Conservation (phyloP, 2,888 invertebrate genomes). For the Leptinotarsa haldemani region DNA sequence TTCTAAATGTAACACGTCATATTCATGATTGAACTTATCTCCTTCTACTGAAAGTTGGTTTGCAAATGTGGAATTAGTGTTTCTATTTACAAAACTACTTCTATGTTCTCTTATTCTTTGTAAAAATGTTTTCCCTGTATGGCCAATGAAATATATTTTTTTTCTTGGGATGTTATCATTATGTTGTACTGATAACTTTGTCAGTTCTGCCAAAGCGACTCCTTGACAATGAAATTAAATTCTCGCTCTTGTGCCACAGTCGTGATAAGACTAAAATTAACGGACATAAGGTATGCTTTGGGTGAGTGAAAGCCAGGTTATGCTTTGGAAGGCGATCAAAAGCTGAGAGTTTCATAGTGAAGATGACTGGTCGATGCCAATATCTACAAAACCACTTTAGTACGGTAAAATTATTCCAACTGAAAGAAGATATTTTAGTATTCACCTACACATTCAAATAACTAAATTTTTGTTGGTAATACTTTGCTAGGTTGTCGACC, state of each 20-base stretch:
- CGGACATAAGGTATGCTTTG: conserved; percentile 60
- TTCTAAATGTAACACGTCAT: too few relatives aligned
- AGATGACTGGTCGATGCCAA: conserved; percentile 50
- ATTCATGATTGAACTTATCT: too few relatives aligned
- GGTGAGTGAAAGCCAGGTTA: conserved; percentile 62
- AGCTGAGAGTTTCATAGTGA: conserved; percentile 62
- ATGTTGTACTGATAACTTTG: neutral
- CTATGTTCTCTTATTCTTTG: too few relatives aligned
- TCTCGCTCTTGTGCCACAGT: conserved; percentile 10
- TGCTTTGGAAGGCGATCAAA: conserved; percentile 64
- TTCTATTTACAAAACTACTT: too few relatives aligned
- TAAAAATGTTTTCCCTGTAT: too few relatives aligned
- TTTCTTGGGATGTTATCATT: too few relatives aligned
- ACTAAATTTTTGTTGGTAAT: too few relatives aligned
- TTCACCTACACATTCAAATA: too few relatives aligned
- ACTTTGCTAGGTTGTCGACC: too few relatives aligned
- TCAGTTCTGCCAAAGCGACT: conserved; percentile 27
- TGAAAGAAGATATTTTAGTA: neutral
- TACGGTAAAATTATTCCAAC: neutral
- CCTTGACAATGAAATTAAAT: conserved; percentile 28
- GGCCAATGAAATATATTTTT: too few relatives aligned
- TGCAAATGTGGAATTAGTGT: too few relatives aligned
- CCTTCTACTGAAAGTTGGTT: too few relatives aligned
- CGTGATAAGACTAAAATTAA: conserved; percentile 57
- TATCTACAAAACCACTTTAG: conserved; percentile 57